phyloP scores from a whole-genome alignment of 2,113 vertebrate species.

The Pipa parva region DNA sequence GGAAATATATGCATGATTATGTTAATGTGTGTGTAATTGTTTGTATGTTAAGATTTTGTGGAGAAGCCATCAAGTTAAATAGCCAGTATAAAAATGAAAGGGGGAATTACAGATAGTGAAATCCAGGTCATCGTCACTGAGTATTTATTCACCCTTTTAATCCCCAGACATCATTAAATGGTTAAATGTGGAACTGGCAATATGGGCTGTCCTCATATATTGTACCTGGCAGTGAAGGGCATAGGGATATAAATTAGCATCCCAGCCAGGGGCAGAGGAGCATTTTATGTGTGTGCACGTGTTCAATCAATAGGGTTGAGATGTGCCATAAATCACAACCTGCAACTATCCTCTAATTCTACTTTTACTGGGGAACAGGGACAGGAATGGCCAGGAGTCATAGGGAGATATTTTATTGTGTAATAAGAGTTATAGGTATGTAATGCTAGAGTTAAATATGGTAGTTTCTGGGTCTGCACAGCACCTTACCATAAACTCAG shows the following conservation, averaged over 20 bases:
- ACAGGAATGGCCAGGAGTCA: neutral
- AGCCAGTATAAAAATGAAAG: neutral
- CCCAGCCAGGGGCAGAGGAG: conserved; percentile 39
- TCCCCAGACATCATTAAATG: conserved; percentile 6
- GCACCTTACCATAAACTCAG: too few species aligned
- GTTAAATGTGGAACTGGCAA: conserved; percentile 33
- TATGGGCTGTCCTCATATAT: conserved; percentile 27
- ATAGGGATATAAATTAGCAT: conserved; percentile 39
- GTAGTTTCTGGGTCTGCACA: too few species aligned
- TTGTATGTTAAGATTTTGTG: too few species aligned
- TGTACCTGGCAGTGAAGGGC: conserved; percentile 40
- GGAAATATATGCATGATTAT: too few species aligned
- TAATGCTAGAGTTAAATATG: too few species aligned
- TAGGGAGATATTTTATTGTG: too few species aligned
- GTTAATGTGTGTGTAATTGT: too few species aligned
- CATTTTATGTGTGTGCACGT: conserved; percentile 39
- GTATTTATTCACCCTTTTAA: conserved; percentile 4
- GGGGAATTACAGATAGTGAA: neutral
- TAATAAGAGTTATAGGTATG: too few species aligned
- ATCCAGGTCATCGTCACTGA: neutral
- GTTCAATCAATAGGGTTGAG: conserved; percentile 41
- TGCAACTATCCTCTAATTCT: conserved; percentile 31
- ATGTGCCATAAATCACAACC: conserved; percentile 38
- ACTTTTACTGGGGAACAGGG: conserved; percentile 13
- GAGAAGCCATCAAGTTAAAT: neutral